Base-by-base conservation (phyloP, 2,797 vertebrate genomes). In the Novumbra hubbsi region DNA sequence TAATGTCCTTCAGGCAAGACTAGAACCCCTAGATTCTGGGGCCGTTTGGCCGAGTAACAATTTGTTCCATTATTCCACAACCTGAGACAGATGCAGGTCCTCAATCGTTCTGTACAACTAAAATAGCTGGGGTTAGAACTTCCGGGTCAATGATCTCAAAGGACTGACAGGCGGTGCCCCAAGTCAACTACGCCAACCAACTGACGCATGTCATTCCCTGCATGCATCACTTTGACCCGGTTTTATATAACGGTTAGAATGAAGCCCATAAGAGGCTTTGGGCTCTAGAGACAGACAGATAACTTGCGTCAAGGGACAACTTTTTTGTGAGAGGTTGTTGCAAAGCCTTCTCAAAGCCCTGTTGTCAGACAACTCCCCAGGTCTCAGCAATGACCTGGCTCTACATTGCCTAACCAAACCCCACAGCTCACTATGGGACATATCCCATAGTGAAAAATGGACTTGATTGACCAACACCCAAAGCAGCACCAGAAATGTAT, bases 261-360 rank as follows among this genome's bases (percentile, higher is more conserved):
- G 28, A 30, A 24, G 21, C 55, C 21, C 55, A 60, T 21, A 65
- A 30, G 63, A 65, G 28, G 15, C 30, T 30, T 65, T 6, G 16
- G 27, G 15, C 28, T 65, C 63, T 19, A 65, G 63, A 64, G 30
- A 62, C 57, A 5, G 57, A 55, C 52, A 38, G 34, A 45, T 45
- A 60, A 60, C 11, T 24, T 27, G 24, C 11, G 9, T 27, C 15
- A 30, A 28, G 63, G 63, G 28, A 9, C 55, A 24, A 57, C 41
- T 65, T 34, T 28, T 15, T 65, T 65, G 27, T 65, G 30, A 28
- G 11, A 11, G 55, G 21, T 28, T 17, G 30, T 16, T 28, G 27
- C 27, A 65, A 65, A 34, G 63, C 63, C 63, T 65, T 65, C 63
- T 65, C 30, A 65, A 28, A 30, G 28, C 16, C 63, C 28, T 65